Conservation (phyloP, 2,888 invertebrate genomes). For the Meganola albula region DNA sequence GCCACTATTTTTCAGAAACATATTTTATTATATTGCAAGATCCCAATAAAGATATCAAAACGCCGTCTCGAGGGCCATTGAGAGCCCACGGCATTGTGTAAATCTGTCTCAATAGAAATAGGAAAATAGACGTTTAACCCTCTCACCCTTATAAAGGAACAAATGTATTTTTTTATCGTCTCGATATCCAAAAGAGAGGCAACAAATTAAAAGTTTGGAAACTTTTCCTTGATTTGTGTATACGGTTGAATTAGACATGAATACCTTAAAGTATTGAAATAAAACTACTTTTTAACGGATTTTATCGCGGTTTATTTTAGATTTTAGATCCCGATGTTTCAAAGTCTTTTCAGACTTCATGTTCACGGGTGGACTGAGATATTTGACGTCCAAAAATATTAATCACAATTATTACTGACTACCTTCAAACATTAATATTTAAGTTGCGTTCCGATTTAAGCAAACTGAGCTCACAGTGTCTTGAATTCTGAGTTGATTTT, state of each 20-base stretch:
- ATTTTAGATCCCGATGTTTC: no score
- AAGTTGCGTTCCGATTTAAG: no score
- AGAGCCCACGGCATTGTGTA: slow-evolving; percentile 49
- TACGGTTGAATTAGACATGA: slow-evolving; percentile 26
- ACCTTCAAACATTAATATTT: no score
- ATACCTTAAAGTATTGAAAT: slow-evolving; percentile 24
- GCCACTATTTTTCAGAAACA: slow-evolving; percentile 33
- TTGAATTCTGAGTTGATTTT: no score
- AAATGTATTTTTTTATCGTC: slow-evolving; percentile 45
- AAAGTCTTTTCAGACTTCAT: no score
- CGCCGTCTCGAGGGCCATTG: slow-evolving; percentile 41
- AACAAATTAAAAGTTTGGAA: slow-evolving; percentile 30
- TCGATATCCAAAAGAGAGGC: slow-evolving; percentile 31
- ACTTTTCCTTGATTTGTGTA: slow-evolving; percentile 29
- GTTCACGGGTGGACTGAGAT: no score
- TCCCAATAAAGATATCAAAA: slow-evolving; percentile 53
- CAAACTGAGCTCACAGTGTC: no score
- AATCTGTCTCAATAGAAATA: slow-evolving; percentile 53
- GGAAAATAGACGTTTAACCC: slow-evolving; percentile 56
- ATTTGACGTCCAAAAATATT: no score
- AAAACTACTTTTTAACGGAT: no score
- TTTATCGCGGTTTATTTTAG: no score
- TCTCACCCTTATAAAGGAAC: slow-evolving; percentile 39
- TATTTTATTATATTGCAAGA: slow-evolving; percentile 43
- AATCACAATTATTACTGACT: no score